Percentiles rank a stretch among this genome's conserved stretches.
These are phyloP conservation scores for Cricetomys ansorgei DNA, from an alignment of 2,113 vertebrate species.

Conservation along the genomic window DNA sequence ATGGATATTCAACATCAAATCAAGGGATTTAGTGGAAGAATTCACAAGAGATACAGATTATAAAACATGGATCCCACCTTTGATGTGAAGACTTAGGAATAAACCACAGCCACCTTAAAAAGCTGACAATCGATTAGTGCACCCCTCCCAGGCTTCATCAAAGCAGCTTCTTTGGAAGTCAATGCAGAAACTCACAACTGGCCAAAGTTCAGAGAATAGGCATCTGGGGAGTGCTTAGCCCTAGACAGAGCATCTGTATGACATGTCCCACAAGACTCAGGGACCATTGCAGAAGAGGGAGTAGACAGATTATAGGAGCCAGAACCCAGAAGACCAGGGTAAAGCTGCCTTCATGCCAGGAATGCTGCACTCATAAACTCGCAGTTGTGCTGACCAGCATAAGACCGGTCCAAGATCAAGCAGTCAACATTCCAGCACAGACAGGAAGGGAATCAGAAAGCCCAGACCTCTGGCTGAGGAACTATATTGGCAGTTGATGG, in stretches of 20 bases:
- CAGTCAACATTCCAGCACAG: no score
- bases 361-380: neutral
- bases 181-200: neutral
- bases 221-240: neutral
- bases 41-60: neutral
- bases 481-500: no score
- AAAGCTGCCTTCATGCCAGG: neutral
- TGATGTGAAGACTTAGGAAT: neutral
- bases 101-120: neutral
- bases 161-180: neutral
- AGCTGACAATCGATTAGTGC: neutral
- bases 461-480: neutral
- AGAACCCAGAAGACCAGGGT: neutral
- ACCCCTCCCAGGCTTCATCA: neutral
- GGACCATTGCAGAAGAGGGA: neutral
- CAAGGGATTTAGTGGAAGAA: neutral
- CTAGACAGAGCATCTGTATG: neutral
- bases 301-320: neutral
- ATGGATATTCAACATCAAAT: neutral
- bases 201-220: neutral
- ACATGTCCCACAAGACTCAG: neutral
- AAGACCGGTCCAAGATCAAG: neutral
- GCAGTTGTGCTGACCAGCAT: neutral
- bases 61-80: neutral
- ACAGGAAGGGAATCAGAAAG: neutral